Conservation (phyloP, 2,797 vertebrate genomes). For the Bucorvus abyssinicus region DNA sequence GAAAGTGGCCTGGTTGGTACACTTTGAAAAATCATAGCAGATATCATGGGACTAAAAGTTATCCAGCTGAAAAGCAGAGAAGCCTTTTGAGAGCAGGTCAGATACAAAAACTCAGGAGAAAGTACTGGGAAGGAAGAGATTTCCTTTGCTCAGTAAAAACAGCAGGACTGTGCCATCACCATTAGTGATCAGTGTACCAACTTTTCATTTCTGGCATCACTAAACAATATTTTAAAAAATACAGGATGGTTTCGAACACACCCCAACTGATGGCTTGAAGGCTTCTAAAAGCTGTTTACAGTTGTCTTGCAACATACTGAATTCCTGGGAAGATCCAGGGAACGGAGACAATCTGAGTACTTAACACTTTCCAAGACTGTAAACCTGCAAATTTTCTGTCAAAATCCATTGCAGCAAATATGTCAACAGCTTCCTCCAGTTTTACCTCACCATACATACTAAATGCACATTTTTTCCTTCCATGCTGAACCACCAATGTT, state of each 20-base stretch:
- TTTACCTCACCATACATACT: neutral
- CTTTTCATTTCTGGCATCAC: neutral
- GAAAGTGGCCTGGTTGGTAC: neutral
- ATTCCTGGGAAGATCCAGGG: neutral
- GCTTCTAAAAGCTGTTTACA: slow-evolving; percentile 20
- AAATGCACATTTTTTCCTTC: neutral
- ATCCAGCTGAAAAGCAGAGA: neutral
- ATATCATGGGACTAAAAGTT: neutral
- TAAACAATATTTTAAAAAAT: neutral
- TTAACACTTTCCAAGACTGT: slow-evolving; percentile 3
- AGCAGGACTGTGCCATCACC: neutral
- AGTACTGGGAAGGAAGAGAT: neutral
- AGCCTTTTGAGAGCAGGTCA: neutral
- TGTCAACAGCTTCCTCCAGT: neutral
- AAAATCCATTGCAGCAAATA: slow-evolving; percentile 10
- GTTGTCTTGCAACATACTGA: neutral
- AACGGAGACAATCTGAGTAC: neutral
- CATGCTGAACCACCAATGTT: neutral
- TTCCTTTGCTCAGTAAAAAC: neutral
- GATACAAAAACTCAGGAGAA: neutral
- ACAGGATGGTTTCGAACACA: neutral
- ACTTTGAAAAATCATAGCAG: neutral
- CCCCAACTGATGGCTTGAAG: neutral
- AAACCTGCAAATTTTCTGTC: slow-evolving; percentile 26
- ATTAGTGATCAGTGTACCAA: neutral